Conservation (phyloP, 1,140 invertebrate species). For the Neotoxoptera formosana region DNA sequence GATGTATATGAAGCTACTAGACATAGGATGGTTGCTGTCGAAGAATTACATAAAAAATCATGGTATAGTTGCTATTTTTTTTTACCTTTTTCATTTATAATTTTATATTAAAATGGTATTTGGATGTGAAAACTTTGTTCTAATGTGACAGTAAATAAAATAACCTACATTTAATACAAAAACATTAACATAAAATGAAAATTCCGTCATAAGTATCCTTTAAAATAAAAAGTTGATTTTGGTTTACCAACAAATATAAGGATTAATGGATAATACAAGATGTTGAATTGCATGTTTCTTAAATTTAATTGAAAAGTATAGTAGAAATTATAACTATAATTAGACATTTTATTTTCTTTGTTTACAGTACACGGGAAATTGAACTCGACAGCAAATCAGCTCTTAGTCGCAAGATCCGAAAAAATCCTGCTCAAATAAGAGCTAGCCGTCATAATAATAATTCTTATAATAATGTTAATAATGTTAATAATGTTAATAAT, state of each 20-base stretch:
- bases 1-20: conserved; percentile 92
- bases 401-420: conserved; percentile 84
- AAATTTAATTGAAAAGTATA: not conserved
- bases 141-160: not conserved
- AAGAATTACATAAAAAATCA: conserved; percentile 90
- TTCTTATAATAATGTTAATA: conserved; percentile 54
- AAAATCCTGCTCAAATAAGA: conserved; percentile 64
- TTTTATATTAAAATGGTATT: not conserved
- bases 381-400: conserved; percentile 83
- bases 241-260: too few relatives aligned
- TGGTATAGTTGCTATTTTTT: conserved; percentile 71
- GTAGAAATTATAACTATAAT: not conserved
- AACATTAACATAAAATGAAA: not conserved
- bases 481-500: too few relatives aligned
- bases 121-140: not conserved
- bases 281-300: too few relatives aligned
- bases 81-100: not conserved
- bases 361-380: conserved; percentile 85
- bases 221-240: too few relatives aligned
- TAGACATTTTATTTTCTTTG: conserved; percentile 58
- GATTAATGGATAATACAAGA: too few relatives aligned
- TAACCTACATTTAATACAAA: not conserved
- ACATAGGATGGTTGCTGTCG: conserved; percentile 86
- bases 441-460: conserved; percentile 56
- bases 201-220: not conserved